Percentiles rank a stretch among this genome's conserved stretches.
phyloP scores from a whole-genome alignment of 2,113 vertebrate genomes.

The Phalacrocorax aristotelis region DNA sequence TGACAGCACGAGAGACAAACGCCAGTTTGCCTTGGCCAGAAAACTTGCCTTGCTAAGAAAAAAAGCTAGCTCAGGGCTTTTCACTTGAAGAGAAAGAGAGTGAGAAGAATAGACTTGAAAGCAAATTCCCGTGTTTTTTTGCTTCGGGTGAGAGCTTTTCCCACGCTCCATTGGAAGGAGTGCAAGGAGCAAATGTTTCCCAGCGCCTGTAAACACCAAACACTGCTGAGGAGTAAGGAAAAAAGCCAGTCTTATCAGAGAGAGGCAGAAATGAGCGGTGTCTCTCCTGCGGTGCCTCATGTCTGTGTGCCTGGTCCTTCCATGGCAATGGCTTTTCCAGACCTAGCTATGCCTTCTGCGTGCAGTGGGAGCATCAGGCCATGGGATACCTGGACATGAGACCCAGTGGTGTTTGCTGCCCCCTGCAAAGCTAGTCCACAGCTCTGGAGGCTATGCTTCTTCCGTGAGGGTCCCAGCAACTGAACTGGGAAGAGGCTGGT shows the following conservation, averaged over 20 bases:
- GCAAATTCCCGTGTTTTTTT: conserved; percentile 55
- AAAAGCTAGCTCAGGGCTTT: conserved; percentile 62
- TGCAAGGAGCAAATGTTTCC: conserved; percentile 46
- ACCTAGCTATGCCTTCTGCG: background rate
- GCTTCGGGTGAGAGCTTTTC: conserved; percentile 48
- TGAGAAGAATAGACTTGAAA: conserved; percentile 67
- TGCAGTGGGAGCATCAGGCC: accelerated
- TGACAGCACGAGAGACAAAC: conserved; percentile 41
- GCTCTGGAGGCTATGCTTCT: background rate
- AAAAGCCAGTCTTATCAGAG: background rate
- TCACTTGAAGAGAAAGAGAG: conserved; percentile 48
- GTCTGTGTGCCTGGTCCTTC: background rate
- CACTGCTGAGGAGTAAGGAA: background rate
- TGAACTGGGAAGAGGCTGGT: background rate
- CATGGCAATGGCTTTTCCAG: background rate
- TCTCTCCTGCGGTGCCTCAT: accelerated
- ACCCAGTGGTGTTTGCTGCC: background rate
- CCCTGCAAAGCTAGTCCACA: background rate
- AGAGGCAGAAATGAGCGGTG: background rate
- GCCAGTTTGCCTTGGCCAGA: conserved; percentile 20
- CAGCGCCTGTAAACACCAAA: background rate
- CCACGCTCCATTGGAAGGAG: conserved; percentile 46
- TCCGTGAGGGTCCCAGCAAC: background rate
- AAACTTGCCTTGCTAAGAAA: conserved; percentile 52
- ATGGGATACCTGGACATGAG: too few species aligned